A percentile compares a stretch with the other conserved stretches of the same genome.
Evolutionary conservation across 2,113 vertebrate genomes (phyloP).

Genomic region (Forbesichthys agassizii): DNA sequence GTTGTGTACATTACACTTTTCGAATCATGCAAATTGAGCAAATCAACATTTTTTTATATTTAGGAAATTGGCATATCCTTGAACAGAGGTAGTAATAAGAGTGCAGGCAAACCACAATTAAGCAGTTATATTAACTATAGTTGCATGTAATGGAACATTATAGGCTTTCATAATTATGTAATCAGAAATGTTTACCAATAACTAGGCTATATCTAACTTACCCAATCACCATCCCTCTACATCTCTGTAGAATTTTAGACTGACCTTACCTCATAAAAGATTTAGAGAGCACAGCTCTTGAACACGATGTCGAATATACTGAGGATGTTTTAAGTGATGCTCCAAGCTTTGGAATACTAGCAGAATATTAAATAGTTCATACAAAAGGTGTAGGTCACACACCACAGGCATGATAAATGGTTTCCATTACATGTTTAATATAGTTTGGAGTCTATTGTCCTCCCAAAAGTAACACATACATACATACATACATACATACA

Average conservation of each 20-base stretch:
- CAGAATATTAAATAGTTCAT: slow-evolving; percentile 61
- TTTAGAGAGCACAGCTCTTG: slow-evolving; percentile 28
- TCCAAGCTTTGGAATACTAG: slow-evolving; percentile 38
- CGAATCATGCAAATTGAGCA: too few species aligned
- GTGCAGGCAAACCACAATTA: too few species aligned
- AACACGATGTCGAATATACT: slow-evolving; percentile 48
- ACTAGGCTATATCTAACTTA: not conserved
- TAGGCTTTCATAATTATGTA: too few species aligned
- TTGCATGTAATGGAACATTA: too few species aligned
- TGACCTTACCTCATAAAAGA: slow-evolving; percentile 42
- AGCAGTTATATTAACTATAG: too few species aligned
- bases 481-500: slow-evolving; percentile 30
- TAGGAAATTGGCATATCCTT: too few species aligned
- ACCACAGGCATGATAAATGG: slow-evolving; percentile 71
- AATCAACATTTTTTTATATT: too few species aligned
- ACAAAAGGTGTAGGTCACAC: slow-evolving; percentile 69
- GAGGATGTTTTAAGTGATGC: slow-evolving; percentile 31
- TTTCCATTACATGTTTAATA: slow-evolving; percentile 72
- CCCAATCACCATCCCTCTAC: not conserved
- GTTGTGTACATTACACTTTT: not conserved
- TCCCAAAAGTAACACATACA: slow-evolving; percentile 26
- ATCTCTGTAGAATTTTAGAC: slow-evolving; percentile 34
- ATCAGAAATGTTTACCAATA: too few species aligned
- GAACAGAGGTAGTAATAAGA: too few species aligned
- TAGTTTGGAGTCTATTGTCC: slow-evolving; percentile 65